Conservation (phyloP, 2,113 vertebrate species). For the Misgurnus mizolepis region DNA sequence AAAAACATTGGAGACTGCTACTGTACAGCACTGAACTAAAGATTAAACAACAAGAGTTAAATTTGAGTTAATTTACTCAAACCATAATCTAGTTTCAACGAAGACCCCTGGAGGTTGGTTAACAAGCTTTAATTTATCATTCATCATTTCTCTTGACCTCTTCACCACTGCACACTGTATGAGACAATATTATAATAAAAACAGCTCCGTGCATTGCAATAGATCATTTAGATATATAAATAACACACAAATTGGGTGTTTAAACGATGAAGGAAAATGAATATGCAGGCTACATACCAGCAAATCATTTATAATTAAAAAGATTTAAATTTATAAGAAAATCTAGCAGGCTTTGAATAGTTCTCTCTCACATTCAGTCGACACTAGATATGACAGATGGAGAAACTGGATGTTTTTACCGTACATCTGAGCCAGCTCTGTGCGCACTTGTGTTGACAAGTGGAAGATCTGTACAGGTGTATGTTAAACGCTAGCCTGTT, state of each 20-base stretch:
- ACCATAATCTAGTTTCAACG: constrained; percentile 14
- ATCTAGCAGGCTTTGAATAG: not conserved
- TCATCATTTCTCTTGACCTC: not conserved
- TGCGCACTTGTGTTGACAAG: not conserved
- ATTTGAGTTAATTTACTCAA: too few relatives aligned
- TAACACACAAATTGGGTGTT: not conserved
- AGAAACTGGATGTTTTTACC: not conserved
- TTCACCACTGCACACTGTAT: too few relatives aligned
- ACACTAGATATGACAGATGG: not conserved
- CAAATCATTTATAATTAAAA: not conserved
- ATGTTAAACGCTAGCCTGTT: not conserved
- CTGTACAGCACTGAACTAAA: too few relatives aligned
- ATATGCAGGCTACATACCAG: not conserved
- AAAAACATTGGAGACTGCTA: too few relatives aligned
- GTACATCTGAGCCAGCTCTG: not conserved
- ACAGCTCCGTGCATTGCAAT: not conserved
- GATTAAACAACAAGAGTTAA: too few relatives aligned
- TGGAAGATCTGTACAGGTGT: constrained; percentile 12
- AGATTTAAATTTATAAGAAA: too few relatives aligned
- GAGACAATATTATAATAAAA: not conserved
- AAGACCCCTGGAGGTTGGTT: not conserved
- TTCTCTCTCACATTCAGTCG: not conserved
- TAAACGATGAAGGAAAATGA: not conserved
- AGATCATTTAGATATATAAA: not conserved
- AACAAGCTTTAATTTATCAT: not conserved